phyloP scores from a whole-genome alignment of 2,888 invertebrate genomes.

The Caenorhabditis sp. region DNA sequence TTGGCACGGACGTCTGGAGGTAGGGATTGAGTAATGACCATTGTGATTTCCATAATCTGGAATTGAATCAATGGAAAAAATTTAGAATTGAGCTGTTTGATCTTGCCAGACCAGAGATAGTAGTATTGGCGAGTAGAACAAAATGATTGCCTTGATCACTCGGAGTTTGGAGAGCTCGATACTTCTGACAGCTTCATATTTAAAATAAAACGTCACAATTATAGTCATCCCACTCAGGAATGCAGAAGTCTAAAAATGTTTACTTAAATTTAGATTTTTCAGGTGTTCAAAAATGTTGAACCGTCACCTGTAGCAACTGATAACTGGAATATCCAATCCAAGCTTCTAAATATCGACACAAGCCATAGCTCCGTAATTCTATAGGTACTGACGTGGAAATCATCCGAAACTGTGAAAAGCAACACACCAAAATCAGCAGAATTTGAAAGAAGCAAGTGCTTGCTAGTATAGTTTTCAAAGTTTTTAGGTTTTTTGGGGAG shows the following conservation, averaged over 20 bases:
- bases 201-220: conserved; percentile 34
- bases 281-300: neutral
- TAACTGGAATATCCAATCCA: conserved; percentile 33
- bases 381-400: conserved; percentile 31
- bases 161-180: conserved; percentile 9
- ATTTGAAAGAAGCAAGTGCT: conserved; percentile 30
- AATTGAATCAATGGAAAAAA: neutral
- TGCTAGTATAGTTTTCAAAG: conserved; percentile 18
- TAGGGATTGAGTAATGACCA: conserved; percentile 29
- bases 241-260: conserved; percentile 20
- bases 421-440: conserved; percentile 6
- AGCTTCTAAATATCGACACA: conserved; percentile 11
- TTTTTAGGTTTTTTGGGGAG: conserved; percentile 22
- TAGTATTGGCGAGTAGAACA: conserved; percentile 28
- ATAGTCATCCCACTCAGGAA: conserved; percentile 52
- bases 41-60: conserved; percentile 32
- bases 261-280: neutral
- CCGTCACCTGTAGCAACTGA: conserved; percentile 33
- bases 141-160: neutral
- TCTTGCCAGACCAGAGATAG: conserved; percentile 18
- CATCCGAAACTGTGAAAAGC: conserved; percentile 39
- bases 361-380: conserved; percentile 38
- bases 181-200: conserved; percentile 32
- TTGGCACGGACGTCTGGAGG: conserved; percentile 16
- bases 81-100: neutral